phyloP scores from a whole-genome alignment of 2,888 invertebrate species.

The Stenolophus ochropezus region DNA sequence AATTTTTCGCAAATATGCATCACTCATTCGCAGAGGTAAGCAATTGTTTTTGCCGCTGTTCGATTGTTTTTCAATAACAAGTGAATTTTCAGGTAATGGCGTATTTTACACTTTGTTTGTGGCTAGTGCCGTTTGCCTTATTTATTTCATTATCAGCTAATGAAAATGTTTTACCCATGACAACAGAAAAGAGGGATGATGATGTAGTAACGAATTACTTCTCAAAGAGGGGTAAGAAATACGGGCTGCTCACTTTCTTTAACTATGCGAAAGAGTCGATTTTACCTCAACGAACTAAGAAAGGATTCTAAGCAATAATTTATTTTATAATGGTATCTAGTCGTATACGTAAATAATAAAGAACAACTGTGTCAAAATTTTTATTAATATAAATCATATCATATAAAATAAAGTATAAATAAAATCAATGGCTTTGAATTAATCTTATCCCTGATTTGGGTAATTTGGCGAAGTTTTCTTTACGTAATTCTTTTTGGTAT shows the following conservation, averaged over 20 bases:
- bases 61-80: too few species aligned
- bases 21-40: conserved; percentile 89
- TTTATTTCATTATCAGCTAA: conserved; percentile 95
- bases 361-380: conserved; percentile 38
- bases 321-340: conserved; percentile 30
- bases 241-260: conserved; percentile 88
- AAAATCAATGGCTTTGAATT: conserved; percentile 28
- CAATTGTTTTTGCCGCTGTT: too few species aligned
- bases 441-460: conserved; percentile 30
- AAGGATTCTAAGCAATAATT: conserved; percentile 78
- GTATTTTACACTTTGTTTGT: conserved; percentile 92
- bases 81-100: conserved; percentile 84
- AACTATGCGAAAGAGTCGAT: conserved; percentile 89
- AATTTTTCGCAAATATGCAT: conserved; percentile 83
- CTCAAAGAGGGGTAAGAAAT: conserved; percentile 85
- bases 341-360: conserved; percentile 15
- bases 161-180: conserved; percentile 91
- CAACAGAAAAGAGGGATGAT: conserved; percentile 76
- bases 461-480: conserved; percentile 65
- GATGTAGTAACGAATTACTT: conserved; percentile 92
- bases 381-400: conserved; percentile 31
- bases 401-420: conserved; percentile 30
- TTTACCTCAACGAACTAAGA: conserved; percentile 87
- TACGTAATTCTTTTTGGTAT: conserved; percentile 71
- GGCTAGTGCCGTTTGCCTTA: conserved; percentile 92